Conservation (phyloP, 2,113 vertebrate species). For the Formicarius rufipectus region DNA sequence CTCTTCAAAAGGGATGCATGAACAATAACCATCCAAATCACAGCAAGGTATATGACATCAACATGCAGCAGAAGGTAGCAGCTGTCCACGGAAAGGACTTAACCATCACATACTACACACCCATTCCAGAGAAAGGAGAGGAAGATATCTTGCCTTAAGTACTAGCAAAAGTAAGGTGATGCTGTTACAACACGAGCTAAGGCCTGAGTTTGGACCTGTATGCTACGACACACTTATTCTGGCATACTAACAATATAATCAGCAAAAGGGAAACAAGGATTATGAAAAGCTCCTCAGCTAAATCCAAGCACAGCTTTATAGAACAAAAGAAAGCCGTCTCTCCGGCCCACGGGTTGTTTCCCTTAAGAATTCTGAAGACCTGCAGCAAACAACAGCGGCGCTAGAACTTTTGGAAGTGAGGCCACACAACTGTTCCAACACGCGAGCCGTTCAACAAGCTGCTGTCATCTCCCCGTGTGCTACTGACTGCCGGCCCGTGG, state of each 20-base stretch:
- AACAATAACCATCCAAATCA: not conserved
- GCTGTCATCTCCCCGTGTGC: not conserved
- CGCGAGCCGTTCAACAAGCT: not conserved
- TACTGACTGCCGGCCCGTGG: rapidly evolving
- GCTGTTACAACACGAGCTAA: not conserved
- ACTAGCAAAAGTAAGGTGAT: not conserved
- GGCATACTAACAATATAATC: not conserved
- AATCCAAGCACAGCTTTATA: not conserved
- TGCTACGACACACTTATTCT: not conserved
- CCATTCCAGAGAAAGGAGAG: not conserved
- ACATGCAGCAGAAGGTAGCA: not conserved
- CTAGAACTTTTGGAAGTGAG: not conserved
- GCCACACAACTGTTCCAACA: not conserved
- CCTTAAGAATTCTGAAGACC: not conserved
- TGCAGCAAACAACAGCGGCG: not conserved
- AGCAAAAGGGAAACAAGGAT: not conserved
- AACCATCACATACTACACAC: not conserved
- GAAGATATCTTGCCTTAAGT: not conserved
- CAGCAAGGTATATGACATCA: not conserved
- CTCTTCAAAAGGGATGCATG: not conserved
- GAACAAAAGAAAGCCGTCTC: slow-evolving; percentile 6
- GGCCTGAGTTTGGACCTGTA: not conserved
- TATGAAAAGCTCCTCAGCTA: slow-evolving; percentile 51
- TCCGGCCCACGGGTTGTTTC: not conserved
- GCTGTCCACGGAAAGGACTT: not conserved